Evolutionary conservation across 2,888 invertebrate species (phyloP).

Genomic region (Platycheirus rosarum): DNA sequence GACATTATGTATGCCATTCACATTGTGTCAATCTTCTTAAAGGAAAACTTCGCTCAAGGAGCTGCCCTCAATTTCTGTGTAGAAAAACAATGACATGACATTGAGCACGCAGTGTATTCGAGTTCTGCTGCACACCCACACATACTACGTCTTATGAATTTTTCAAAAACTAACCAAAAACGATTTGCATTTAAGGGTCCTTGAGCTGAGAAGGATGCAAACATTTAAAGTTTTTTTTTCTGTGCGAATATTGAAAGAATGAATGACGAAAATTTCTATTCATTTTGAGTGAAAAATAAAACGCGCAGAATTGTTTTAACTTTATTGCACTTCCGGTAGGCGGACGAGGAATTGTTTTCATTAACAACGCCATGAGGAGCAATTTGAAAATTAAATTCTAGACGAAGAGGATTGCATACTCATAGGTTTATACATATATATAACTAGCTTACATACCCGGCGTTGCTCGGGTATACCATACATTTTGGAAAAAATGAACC

Average conservation of each 20-base stretch:
- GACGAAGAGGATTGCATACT: too few species aligned
- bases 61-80: not conserved
- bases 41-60: conserved; percentile 6
- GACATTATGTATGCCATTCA: conserved; percentile 21
- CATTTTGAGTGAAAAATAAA: conserved; percentile 22
- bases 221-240: not conserved
- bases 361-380: too few species aligned
- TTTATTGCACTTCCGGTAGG: too few species aligned
- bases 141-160: conserved; percentile 1
- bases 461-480: too few species aligned
- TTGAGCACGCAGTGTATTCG: too few species aligned
- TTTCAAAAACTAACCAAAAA: conserved; percentile 20
- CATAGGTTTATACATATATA: too few species aligned
- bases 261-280: conserved; percentile 33
- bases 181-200: conserved; percentile 26
- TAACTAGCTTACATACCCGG: too few species aligned
- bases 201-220: not conserved
- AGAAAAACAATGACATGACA: not conserved
- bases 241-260: conserved; percentile 39
- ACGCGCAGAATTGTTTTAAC: too few species aligned
- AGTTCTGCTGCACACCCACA: not conserved
- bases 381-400: too few species aligned
- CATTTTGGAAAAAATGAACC: too few species aligned
- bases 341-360: too few species aligned
- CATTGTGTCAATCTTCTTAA: not conserved